Base-by-base conservation (phyloP, 1,140 invertebrate species). In the Microvelia longipes region DNA sequence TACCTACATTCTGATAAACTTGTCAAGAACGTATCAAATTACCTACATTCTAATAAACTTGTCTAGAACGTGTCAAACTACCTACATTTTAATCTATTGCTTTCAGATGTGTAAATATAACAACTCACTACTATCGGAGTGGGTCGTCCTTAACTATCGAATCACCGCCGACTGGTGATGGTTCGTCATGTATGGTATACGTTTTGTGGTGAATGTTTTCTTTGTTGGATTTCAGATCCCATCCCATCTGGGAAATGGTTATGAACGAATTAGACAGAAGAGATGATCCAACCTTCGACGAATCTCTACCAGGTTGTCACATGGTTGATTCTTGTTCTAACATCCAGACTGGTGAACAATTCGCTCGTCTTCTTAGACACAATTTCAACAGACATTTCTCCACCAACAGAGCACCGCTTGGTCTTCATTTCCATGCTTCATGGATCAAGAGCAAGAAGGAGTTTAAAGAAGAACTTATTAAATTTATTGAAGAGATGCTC, bases 391-490 rank as follows among this genome's bases (percentile, higher is more conserved):
- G 93, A 29, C 94, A 96, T 81, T 94, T 92, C 85, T 88, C 85
- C 76, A 94, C 85, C 79, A 96, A 96, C 86, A 85, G 92, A 72
- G 93, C 94, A 24, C 94, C 94, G 15, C 83, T 96, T n/a, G 93
- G 93, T 77, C 87, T 97, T 29, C 90, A 95, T 78, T 94, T 97
- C 88, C 92, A 95, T 77, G 93, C 93, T 26, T 94, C 93, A 25
- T 97, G 94, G 94, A 81, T 96, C 70, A 94, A 95, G 83, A 92
- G 91, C 74, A 96, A 94, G 80, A 92, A 91, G 76, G 91, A 95
- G 81, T 96, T 92, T 82, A 90, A 89, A 78, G 91, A 94, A 71
- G 90, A 93, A 79, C 82, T 98, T 29, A 90, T 93, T 78, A 92
- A 92, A 76, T 96, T 96, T 80, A 94, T 97, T 73, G 92, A 96